A percentile compares a stretch with the other conserved stretches of the same genome.
Conservation (phyloP, 2,888 invertebrate species). For the Polyploca ridens region DNA sequence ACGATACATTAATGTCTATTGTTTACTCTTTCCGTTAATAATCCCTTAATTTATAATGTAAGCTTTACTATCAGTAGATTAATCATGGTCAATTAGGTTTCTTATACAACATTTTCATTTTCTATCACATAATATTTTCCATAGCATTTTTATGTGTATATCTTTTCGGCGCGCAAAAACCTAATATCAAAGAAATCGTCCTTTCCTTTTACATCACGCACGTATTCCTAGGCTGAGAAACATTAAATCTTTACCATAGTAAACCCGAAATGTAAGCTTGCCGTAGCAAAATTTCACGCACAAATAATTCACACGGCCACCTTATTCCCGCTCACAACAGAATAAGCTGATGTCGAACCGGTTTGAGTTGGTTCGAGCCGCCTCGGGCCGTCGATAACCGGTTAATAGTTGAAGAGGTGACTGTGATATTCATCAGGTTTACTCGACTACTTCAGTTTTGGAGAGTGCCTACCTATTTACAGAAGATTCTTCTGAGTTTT, state of each 20-base stretch:
- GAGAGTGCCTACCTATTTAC: not conserved
- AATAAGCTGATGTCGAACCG: constrained; percentile 16
- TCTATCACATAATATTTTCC: no score
- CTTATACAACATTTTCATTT: no score
- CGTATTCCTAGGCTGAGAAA: not conserved
- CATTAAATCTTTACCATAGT: not conserved
- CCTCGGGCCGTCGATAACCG: constrained; percentile 12
- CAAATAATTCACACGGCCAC: constrained; percentile 6
- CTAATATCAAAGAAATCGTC: no score
- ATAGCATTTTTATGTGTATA: no score
- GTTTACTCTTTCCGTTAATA: no score
- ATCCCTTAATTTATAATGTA: no score
- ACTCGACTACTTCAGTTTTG: not conserved
- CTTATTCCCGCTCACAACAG: constrained; percentile 11
- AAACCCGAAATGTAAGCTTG: not conserved
- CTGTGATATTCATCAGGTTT: not conserved
- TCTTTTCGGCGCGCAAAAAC: no score
- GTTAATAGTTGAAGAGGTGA: constrained; percentile 11
- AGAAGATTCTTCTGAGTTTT: no score
- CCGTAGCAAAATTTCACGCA: constrained; percentile 8
- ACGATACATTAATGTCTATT: no score
- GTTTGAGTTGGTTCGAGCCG: constrained; percentile 15
- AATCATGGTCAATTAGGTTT: no score
- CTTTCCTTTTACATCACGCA: not conserved
- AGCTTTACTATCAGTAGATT: no score